These are phyloP conservation scores for Prinia subflava DNA, from an alignment of 2,113 vertebrate genomes.

Conservation along the genomic window DNA sequence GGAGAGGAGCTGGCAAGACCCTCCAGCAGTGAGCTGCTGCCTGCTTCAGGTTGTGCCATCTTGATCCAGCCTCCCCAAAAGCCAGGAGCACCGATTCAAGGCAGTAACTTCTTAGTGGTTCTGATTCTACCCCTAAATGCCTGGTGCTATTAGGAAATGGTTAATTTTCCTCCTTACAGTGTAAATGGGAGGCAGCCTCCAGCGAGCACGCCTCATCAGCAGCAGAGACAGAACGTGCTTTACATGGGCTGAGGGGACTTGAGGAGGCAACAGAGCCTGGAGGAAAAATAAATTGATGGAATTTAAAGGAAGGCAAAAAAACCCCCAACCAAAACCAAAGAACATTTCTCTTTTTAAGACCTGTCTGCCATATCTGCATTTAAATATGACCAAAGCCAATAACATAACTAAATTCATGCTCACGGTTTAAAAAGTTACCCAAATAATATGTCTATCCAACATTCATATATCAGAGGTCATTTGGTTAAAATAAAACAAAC, in stretches of 20 bases:
- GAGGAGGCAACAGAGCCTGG: not conserved
- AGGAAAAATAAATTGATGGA: not conserved
- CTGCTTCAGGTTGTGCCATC: fast-evolving
- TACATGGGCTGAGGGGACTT: fast-evolving
- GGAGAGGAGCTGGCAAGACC: not conserved
- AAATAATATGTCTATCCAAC: not conserved
- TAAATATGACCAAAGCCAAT: not conserved
- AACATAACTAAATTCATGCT: not conserved
- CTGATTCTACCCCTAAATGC: not conserved
- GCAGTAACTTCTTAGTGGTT: not conserved
- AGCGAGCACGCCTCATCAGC: fast-evolving
- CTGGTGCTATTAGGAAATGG: not conserved
- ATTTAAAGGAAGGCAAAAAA: not conserved
- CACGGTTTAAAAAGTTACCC: not conserved
- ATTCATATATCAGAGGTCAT: not conserved
- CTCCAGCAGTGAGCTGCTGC: not conserved
- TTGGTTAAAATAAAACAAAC: not conserved
- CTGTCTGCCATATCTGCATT: not conserved
- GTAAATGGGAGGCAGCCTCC: not conserved
- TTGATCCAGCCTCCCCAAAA: not conserved
- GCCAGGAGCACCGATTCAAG: not conserved
- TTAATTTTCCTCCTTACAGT: not conserved
- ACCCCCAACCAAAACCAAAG: not conserved
- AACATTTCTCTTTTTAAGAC: not conserved
- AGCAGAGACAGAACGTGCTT: fast-evolving